Evolutionary conservation across 2,113 vertebrate species (phyloP).

Genomic region (Solea solea): DNA sequence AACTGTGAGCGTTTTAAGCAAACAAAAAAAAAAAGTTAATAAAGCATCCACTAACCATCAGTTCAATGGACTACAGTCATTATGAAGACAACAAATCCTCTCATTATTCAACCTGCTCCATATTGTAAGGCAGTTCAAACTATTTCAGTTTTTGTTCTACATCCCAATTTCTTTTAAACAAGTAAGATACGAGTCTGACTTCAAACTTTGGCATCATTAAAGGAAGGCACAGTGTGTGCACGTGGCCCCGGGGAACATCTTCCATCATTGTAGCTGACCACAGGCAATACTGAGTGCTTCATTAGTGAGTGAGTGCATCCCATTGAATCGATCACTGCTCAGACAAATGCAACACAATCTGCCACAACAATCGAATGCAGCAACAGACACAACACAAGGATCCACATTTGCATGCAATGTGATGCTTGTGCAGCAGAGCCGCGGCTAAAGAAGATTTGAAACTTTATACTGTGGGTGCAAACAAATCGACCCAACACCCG

Average conservation of each 20-base stretch:
- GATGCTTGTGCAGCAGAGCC: not conserved
- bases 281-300: conserved; percentile 16
- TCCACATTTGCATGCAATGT: conserved; percentile 17
- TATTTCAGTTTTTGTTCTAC: not conserved
- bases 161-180: not conserved
- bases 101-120: not conserved
- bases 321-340: conserved; percentile 7
- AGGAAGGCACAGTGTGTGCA: conserved; percentile 1
- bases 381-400: conserved; percentile 8
- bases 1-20: too few species aligned
- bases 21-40: not conserved
- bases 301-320: conserved; percentile 16
- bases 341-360: conserved; percentile 21
- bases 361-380: not conserved
- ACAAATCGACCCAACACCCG: conserved; percentile 18
- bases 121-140: not conserved
- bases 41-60: conserved; percentile 1
- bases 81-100: conserved; percentile 15
- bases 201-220: conserved; percentile 30
- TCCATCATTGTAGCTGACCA: not conserved
- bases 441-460: conserved; percentile 1
- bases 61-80: conserved; percentile 8
- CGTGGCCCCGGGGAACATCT: not conserved
- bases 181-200: conserved; percentile 19
- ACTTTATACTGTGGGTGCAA: conserved; percentile 17